These are phyloP conservation scores for Coccyzus lansbergi DNA, from an alignment of 2,797 vertebrate genomes.

Conservation along the genomic window DNA sequence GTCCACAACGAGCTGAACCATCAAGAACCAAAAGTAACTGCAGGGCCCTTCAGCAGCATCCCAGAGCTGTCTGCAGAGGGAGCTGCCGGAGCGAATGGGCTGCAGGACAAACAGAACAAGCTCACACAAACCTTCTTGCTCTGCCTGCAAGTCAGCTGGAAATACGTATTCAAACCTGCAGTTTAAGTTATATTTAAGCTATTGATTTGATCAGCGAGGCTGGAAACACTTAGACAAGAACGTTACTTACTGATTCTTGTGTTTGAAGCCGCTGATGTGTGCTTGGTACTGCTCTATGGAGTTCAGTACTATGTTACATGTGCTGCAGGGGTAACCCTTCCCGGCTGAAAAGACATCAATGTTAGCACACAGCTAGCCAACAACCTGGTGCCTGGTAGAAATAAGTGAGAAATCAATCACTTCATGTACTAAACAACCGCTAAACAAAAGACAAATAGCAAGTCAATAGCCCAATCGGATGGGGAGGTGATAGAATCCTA, in stretches of 20 bases:
- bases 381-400: not conserved
- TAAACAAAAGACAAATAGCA: slow-evolving; percentile 4
- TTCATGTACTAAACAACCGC: not conserved
- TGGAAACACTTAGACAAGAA: slow-evolving; percentile 9
- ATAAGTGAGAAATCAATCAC: slow-evolving; percentile 8
- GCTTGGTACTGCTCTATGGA: slow-evolving; percentile 98
- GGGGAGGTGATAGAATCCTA: not conserved
- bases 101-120: not conserved
- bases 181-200: not conserved
- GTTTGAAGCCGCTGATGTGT: slow-evolving; percentile 96
- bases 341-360: slow-evolving; percentile 83
- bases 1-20: not conserved
- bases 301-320: slow-evolving; percentile 95
- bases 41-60: not conserved
- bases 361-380: slow-evolving; percentile 51
- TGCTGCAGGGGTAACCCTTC: slow-evolving; percentile 91
- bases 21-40: not conserved
- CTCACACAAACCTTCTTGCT: not conserved
- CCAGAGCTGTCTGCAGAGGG: slow-evolving; percentile 38
- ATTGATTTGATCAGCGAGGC: not conserved
- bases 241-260: slow-evolving; percentile 94
- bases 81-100: not conserved
- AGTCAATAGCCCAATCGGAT: not conserved
- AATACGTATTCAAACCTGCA: not conserved
- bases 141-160: not conserved